Base-by-base conservation (phyloP, 2,797 vertebrate species). In the Catamblyrhynchus diadema region DNA sequence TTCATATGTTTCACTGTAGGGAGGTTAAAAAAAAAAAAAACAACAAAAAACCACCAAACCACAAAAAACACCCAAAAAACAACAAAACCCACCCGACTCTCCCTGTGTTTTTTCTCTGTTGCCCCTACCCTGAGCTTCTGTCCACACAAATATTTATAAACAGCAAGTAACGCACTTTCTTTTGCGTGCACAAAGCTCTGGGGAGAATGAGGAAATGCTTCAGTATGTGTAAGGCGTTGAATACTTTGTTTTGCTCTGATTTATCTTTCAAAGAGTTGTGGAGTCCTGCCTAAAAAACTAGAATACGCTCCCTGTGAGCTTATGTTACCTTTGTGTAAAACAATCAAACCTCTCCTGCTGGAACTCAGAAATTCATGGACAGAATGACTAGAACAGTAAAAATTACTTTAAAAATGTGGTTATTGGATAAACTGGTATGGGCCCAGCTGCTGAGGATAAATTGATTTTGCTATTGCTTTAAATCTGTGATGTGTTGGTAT, bases 401-500 rank as follows among this genome's bases (percentile, higher is more conserved):
- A 87, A 79, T 8, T 2, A 90, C 81, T 81, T 53, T 10, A 54
- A 93, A 91, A 53, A 54, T 18, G 62, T 59, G 44, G 56, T 84
- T 95, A 48, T 88, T 94, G 79, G 80, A 65, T 89, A 62, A 93
- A 84, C n/a, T 50, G 74, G 47, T 85, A 25, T 21, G 21, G 93
- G 59, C 70, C 71, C 72, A 84, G 44, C 89, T 77, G 89, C 91
- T 84, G 88, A 73, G 64, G 66, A 90, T 56, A 80, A 85, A 95
- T 94, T 73, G 78, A 88, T 96, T 94, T 93, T 95, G 77, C 93
- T 88, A 71, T 96, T 94, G 81, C 71, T 94, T 93, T 91, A 80
- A 91, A 96, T 94, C 71, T 87, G 22, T 57, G 77, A 72, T 80
- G 75, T 81, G 75, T 95, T 93, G 73, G 85, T 94, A 81, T 96